Evolutionary conservation across 2,113 vertebrate genomes (phyloP).

Genomic region (Tragelaphus imberbis): DNA sequence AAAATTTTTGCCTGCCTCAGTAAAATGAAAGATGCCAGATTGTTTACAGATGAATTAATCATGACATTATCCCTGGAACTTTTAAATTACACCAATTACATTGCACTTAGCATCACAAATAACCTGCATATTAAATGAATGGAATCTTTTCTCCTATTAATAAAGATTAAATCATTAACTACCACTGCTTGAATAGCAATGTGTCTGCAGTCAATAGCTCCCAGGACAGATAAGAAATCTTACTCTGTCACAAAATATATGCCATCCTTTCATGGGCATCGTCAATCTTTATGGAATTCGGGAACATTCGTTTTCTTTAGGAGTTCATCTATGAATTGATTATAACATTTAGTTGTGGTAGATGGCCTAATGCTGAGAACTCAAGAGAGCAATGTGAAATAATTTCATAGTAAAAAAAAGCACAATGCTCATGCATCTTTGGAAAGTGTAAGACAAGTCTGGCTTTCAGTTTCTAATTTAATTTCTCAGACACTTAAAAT

Average conservation of each 20-base stretch:
- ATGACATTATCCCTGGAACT: conserved; percentile 74
- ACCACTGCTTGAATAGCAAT: conserved; percentile 21
- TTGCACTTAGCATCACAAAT: conserved; percentile 75
- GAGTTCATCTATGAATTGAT: conserved; percentile 48
- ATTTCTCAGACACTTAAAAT: conserved; percentile 39
- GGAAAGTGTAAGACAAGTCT: neutral
- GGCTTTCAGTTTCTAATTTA: neutral
- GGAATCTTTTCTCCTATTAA: conserved; percentile 65
- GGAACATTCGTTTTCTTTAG: conserved; percentile 57
- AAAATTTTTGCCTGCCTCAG: conserved; percentile 51
- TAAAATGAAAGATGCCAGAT: conserved; percentile 69
- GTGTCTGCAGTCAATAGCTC: conserved; percentile 40
- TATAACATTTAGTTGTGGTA: conserved; percentile 28
- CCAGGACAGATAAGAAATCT: conserved; percentile 46
- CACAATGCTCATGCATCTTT: neutral
- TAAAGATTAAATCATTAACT: conserved; percentile 65
- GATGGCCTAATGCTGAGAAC: neutral
- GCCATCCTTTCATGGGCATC: neutral
- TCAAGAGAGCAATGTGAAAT: conserved; percentile 30
- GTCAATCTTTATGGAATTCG: conserved; percentile 49
- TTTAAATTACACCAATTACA: conserved; percentile 74
- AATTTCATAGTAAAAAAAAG: conserved; percentile 5
- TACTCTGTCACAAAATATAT: conserved; percentile 30
- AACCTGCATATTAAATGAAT: conserved; percentile 73
- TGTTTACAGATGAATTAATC: conserved; percentile 78